phyloP scores from a whole-genome alignment of 1,140 invertebrate genomes.

The Lucilia cuprina region DNA sequence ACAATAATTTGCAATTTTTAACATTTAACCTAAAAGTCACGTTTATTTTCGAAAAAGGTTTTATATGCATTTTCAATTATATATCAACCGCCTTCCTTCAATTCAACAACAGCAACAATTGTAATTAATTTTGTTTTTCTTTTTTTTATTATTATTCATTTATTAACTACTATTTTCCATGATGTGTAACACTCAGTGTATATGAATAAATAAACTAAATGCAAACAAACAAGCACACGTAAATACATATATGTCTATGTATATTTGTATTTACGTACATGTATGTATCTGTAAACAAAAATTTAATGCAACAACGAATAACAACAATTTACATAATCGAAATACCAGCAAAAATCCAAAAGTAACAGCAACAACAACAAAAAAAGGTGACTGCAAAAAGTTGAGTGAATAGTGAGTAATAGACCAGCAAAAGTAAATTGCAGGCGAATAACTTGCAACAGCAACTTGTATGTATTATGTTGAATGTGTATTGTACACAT shows the following conservation, averaged over 20 bases:
- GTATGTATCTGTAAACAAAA: not conserved
- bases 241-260: not conserved
- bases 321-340: not conserved
- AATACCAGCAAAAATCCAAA: not conserved
- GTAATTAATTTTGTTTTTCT: not conserved
- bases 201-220: too few species aligned
- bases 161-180: not conserved
- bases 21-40: conserved; percentile 27
- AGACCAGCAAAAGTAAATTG: not conserved
- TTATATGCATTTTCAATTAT: not conserved
- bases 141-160: not conserved
- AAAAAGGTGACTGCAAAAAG: not conserved
- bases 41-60: not conserved
- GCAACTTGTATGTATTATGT: not conserved
- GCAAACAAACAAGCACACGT: not conserved
- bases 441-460: not conserved
- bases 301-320: conserved; percentile 7
- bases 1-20: not conserved
- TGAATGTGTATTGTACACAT: not conserved
- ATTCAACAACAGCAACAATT: not conserved
- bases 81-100: not conserved
- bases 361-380: not conserved
- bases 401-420: not conserved
- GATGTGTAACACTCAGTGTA: conserved; percentile 9
- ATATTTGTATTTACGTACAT: not conserved